phyloP scores from a whole-genome alignment of 2,797 vertebrate species.

The Acanthornis magna region DNA sequence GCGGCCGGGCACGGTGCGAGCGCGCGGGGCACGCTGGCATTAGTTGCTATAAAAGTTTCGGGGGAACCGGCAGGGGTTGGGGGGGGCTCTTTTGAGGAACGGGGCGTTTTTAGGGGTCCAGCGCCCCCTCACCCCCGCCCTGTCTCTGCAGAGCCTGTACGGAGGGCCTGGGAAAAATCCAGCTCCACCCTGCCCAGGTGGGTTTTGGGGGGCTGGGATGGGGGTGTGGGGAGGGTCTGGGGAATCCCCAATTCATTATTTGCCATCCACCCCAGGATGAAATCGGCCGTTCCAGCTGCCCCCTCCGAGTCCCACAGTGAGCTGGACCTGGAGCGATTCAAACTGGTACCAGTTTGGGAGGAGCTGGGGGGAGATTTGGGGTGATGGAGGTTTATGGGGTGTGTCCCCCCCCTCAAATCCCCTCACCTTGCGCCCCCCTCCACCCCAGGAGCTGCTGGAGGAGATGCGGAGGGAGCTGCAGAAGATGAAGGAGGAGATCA shows the following conservation, averaged over 20 bases:
- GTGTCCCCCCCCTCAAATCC: too few relatives aligned
- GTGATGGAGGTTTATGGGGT: not conserved
- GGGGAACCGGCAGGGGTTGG: too few relatives aligned
- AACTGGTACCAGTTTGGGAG: conserved; percentile 74
- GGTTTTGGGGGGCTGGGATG: not conserved
- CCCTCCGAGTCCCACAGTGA: conserved; percentile 51
- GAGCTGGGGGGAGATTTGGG: not conserved
- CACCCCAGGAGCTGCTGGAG: conserved; percentile 82
- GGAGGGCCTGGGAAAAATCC: conserved; percentile 81
- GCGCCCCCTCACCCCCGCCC: not conserved
- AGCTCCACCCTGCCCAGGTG: conserved; percentile 82
- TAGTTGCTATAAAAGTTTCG: too few relatives aligned
- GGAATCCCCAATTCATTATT: not conserved
- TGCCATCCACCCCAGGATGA: conserved; percentile 52
- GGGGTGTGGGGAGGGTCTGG: too few relatives aligned
- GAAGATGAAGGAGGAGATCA: conserved; percentile 89
- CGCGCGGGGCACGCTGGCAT: not conserved
- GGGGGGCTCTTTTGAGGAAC: not conserved
- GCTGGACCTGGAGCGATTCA: conserved; percentile 80
- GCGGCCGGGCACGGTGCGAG: not conserved
- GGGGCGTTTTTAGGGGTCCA: not conserved
- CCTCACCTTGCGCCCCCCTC: not conserved
- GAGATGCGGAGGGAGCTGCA: conserved; percentile 86
- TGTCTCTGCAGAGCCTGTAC: conserved; percentile 69
- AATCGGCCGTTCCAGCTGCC: not conserved